These are phyloP conservation scores for Trichopria drosophilae DNA, from an alignment of 2,888 invertebrate genomes.

Conservation along the genomic window DNA sequence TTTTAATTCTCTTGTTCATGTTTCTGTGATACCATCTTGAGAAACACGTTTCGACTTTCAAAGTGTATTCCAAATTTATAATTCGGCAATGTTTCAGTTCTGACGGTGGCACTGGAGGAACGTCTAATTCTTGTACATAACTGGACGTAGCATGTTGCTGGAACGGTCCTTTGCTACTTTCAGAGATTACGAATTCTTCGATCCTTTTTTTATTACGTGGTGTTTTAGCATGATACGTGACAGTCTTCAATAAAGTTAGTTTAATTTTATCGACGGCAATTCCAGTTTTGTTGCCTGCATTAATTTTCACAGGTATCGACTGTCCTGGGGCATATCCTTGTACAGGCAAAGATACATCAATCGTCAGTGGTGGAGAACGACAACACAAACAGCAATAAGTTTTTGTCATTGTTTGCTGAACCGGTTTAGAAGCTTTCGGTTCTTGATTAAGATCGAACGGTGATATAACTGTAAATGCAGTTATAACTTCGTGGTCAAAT, in stretches of 20 bases:
- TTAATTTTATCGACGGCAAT: slow-evolving; percentile 68
- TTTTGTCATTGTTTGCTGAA: slow-evolving; percentile 72
- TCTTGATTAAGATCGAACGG: slow-evolving; percentile 78
- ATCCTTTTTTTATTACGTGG: slow-evolving; percentile 65
- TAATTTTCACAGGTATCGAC: slow-evolving; percentile 69
- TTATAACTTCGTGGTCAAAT: slow-evolving; percentile 77
- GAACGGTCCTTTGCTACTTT: slow-evolving; percentile 70
- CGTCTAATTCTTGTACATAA: slow-evolving; percentile 67
- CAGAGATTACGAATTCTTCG: slow-evolving; percentile 65
- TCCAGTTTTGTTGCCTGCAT: slow-evolving; percentile 76
- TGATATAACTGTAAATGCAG: slow-evolving; percentile 76
- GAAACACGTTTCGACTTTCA: slow-evolving; percentile 64
- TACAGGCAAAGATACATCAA: slow-evolving; percentile 71
- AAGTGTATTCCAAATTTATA: slow-evolving; percentile 74
- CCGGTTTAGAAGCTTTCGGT: slow-evolving; percentile 70
- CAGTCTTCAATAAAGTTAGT: slow-evolving; percentile 60
- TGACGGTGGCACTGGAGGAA: slow-evolving; percentile 77
- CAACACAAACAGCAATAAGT: slow-evolving; percentile 81
- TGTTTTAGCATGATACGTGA: slow-evolving; percentile 68
- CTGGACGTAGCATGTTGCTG: slow-evolving; percentile 65
- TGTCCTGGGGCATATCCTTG: slow-evolving; percentile 80
- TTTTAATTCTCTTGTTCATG: slow-evolving; percentile 66
- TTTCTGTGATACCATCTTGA: slow-evolving; percentile 63
- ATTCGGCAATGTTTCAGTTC: slow-evolving; percentile 75
- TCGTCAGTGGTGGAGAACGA: slow-evolving; percentile 70